A percentile compares a stretch with the other conserved stretches of the same genome.
Evolutionary conservation across 2,797 vertebrate genomes (phyloP).

Genomic region (Microctenopoma stevenorrisi): DNA sequence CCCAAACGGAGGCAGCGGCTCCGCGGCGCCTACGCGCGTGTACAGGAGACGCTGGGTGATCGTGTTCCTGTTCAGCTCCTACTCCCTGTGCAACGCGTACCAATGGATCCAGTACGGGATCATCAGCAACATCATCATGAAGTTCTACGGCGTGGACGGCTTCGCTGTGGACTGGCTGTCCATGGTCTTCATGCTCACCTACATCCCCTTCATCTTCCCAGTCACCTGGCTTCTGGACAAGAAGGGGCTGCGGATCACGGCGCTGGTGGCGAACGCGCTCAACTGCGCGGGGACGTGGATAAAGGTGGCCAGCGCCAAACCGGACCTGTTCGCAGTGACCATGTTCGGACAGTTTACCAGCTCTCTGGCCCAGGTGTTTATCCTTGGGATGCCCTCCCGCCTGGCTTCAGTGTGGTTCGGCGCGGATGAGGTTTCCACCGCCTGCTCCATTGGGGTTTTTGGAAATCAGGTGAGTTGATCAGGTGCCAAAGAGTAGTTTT

Average conservation of each 20-base stretch:
- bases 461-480: constrained; percentile 92
- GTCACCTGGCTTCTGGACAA: constrained; percentile 93
- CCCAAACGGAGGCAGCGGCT: constrained; percentile 31
- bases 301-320: constrained; percentile 89
- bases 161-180: constrained; percentile 92
- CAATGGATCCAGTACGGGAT: constrained; percentile 98
- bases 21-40: constrained; percentile 62
- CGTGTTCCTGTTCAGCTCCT: constrained; percentile 89
- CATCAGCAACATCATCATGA: constrained; percentile 90
- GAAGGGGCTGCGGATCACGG: constrained; percentile 88
- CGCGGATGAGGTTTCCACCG: constrained; percentile 93
- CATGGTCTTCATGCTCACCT: constrained; percentile 93
- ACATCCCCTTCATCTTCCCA: constrained; percentile 94
- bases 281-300: constrained; percentile 93
- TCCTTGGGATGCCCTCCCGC: constrained; percentile 92
- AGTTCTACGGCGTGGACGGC: constrained; percentile 87
- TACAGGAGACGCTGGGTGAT: constrained; percentile 87
- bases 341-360: constrained; percentile 87
- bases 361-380: constrained; percentile 92
- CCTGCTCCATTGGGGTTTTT: constrained; percentile 93
- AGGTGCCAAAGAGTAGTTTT: not conserved
- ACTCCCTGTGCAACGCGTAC: constrained; percentile 93
- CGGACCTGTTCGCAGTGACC: constrained; percentile 86
- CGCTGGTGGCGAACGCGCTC: constrained; percentile 88
- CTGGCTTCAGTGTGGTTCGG: constrained; percentile 97